Evolutionary conservation across 2,888 invertebrate genomes (phyloP).

Genomic region (Sinopyrophorus schimmeli): DNA sequence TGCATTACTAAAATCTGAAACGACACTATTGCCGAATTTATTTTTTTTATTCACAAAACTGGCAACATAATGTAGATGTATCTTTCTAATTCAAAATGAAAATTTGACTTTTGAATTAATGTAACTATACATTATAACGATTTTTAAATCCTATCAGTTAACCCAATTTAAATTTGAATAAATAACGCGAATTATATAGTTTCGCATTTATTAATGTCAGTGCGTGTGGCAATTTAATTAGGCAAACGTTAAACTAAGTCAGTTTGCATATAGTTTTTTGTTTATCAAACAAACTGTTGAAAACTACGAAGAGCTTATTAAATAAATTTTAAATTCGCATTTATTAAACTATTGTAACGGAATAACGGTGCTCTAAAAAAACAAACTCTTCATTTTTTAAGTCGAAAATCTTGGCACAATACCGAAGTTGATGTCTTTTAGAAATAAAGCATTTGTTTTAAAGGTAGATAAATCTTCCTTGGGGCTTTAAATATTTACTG

Average conservation of each 20-base stretch:
- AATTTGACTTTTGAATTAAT: too few relatives aligned
- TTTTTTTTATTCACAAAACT: too few relatives aligned
- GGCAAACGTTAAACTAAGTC: slow-evolving; percentile 6
- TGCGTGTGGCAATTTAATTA: slow-evolving; percentile 15
- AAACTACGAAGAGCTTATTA: slow-evolving; percentile 16
- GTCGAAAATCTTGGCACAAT: slow-evolving; percentile 20
- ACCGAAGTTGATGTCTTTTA: slow-evolving; percentile 13
- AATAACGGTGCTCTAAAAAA: slow-evolving; percentile 12
- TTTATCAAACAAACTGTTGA: slow-evolving; percentile 8
- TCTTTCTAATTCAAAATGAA: too few relatives aligned
- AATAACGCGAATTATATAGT: slow-evolving; percentile 20
- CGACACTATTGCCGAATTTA: too few relatives aligned
- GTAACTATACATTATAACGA: too few relatives aligned
- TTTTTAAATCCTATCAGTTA: slow-evolving; percentile 9
- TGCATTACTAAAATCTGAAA: too few relatives aligned
- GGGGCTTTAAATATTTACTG: slow-evolving; percentile 26
- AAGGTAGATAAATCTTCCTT: slow-evolving; percentile 22
- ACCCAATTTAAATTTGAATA: slow-evolving; percentile 14
- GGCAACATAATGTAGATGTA: too few relatives aligned
- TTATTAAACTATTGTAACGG: slow-evolving; percentile 13
- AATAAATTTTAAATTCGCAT: slow-evolving; percentile 17
- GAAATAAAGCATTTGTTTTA: slow-evolving; percentile 19
- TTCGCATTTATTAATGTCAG: slow-evolving; percentile 20
- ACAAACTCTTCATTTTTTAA: slow-evolving; percentile 20
- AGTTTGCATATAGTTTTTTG: slow-evolving; percentile 1